Evolutionary conservation across 1,140 invertebrate genomes (phyloP), one percentile per base, ranked within the genome.

Genomic region (Archegozetes longisetosus): DNA sequence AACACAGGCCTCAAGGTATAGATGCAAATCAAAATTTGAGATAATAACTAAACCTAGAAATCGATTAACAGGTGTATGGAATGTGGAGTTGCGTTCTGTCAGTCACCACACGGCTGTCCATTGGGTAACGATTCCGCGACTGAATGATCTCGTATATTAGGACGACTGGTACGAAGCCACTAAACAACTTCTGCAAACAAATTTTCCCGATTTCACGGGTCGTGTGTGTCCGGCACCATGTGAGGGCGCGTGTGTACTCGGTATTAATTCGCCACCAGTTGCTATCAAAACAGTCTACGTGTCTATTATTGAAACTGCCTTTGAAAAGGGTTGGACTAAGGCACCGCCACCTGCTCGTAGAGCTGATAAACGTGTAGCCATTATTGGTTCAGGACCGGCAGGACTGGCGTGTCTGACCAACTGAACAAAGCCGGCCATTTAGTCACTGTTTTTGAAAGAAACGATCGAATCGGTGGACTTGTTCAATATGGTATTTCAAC

Each of bases 231-330:
- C 95, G 13, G 94, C 95, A 17, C 95, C 95, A 2, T 98, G 95
- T 75, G 95, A 99, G 78, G 94, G 90, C 50, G 88, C 94, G 2
- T 99, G 95, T 75, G 93, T 97, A 20, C 71, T 98, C 54, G 93
- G 91, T 28, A 98, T 98, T 68, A 91, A 88, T 50, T 85, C 91
- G 66, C 89, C 91, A 2, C 78, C 95, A 12, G 95, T 99, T 1
- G 98, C 94, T 28, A 99, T 99, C 68, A 98, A 98, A 72, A 95
- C 95, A 70, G 98, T 99, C 66, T 95, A 99, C 76, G 95, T 92
- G 72, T 82, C 92, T 24, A 98, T 99, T 68, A 98, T 98, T 66
- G 95, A 99, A 75, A 82, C 96, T 74, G 95, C 91, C 13, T 99
- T 94, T 74, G 88, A 96, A 65, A 82, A 89, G 73, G 92, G 92